Evolutionary conservation across 1,140 invertebrate genomes (phyloP), one percentile per base, ranked within the genome.

Genomic region (Drosophila kepulauana): DNA sequence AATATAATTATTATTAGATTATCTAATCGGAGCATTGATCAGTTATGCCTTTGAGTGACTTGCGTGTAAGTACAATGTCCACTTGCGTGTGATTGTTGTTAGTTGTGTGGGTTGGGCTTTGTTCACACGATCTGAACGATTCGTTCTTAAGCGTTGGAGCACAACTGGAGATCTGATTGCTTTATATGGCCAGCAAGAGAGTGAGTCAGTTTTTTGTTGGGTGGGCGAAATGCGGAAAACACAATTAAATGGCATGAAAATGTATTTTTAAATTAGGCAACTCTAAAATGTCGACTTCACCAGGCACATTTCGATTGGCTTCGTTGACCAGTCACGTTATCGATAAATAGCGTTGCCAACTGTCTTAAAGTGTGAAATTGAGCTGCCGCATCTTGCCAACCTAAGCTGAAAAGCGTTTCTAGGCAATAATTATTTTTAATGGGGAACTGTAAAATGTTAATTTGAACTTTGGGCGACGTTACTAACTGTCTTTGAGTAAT

Each of bases 201-300:
- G 30, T 56, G 45, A 59, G 48, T 62, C 49, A 52, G 11, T 20
- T 25, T 11, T 16, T 20, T 33, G 11, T n/a, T 57, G 51, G 41
- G 70, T 52, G 70, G 64, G 70, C 64, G 64, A 68, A 67, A 73
- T 64, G 70, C 70, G 70, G 64, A 73, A 73, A 67, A 10, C 56
- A 28, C 46, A 59, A 59, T 67, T 58, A 49, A 58, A 58, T n/a
- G 6, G 11, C 38, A 48, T 65, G 49, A 56, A 57, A 20, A 20
- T 46, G 3, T 65, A 8, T 25, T 51, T 58, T 57, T 43, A 41
- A 30, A 30, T 45, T 35, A 7, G 56, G 0, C 15, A 64, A 52
- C 51, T 38, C 3, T 57, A 30, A 61, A 46, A 11, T 54, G 30
- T 1, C 28, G 13, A 33, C 13, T 15, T 54, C n/a, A 35, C 2